Conservation (phyloP, 2,888 invertebrate genomes). For the Sinhomidia bicolor region DNA sequence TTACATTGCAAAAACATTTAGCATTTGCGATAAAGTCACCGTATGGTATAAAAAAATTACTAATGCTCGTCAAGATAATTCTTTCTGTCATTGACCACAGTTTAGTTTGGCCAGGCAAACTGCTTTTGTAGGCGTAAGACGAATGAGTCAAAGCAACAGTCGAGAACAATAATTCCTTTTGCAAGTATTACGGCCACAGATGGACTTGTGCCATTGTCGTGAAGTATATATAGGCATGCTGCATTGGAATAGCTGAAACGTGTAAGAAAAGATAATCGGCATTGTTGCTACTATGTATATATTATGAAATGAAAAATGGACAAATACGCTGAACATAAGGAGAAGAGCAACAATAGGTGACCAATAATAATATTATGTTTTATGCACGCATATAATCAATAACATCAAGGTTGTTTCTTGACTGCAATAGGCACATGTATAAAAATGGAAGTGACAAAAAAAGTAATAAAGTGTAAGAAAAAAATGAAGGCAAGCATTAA, state of each 20-base stretch:
- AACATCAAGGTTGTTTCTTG: not conserved
- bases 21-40: not conserved
- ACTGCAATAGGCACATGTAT: no score
- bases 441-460: not conserved
- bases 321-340: not conserved
- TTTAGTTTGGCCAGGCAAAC: not conserved
- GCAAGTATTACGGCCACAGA: slow-evolving; percentile 61
- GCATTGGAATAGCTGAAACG: not conserved
- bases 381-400: not conserved
- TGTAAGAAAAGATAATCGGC: not conserved
- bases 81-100: not conserved
- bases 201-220: slow-evolving; percentile 37
- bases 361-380: not conserved
- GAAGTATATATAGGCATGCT: no score
- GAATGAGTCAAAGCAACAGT: slow-evolving; percentile 31
- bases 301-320: not conserved
- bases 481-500: not conserved
- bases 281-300: not conserved
- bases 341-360: not conserved
- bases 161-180: slow-evolving; percentile 61
- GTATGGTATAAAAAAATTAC: not conserved
- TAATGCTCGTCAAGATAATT: not conserved
- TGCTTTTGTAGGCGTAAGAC: slow-evolving; percentile 58
- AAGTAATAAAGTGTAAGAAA: no score
- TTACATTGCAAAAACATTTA: not conserved